Conservation (phyloP, 2,888 invertebrate genomes). For the Tachystola acroxantha region DNA sequence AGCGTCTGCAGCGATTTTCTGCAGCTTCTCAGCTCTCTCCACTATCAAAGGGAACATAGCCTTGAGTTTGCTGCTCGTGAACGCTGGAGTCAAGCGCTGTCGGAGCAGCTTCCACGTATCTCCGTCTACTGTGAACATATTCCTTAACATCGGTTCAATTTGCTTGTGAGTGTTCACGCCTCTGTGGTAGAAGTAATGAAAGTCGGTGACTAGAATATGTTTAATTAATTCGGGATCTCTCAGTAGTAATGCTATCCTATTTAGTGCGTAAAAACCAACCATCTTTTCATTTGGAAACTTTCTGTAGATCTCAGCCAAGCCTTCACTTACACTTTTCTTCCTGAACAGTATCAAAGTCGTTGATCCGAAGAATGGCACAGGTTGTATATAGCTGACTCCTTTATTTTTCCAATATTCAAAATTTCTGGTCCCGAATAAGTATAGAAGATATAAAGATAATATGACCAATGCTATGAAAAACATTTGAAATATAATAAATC, state of each 20-base stretch:
- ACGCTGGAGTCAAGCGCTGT: conserved; percentile 31
- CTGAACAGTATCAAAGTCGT: not conserved
- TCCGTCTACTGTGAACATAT: conserved; percentile 32
- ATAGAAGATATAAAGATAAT: not conserved
- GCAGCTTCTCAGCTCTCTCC: conserved; percentile 25
- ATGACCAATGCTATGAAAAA: not conserved
- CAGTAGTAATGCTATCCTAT: not conserved
- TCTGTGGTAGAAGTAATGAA: not conserved
- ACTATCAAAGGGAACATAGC: conserved; percentile 36
- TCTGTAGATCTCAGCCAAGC: not conserved
- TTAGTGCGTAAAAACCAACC: not conserved
- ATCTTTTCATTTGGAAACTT: not conserved
- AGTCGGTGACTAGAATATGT: not conserved
- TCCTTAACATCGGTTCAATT: conserved; percentile 27
- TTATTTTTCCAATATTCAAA: not conserved
- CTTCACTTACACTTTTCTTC: not conserved
- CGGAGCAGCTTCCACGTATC: conserved; percentile 35
- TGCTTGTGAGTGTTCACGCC: conserved; percentile 1
- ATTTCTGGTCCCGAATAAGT: not conserved
- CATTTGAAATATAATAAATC: no score
- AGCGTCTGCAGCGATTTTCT: conserved; percentile 9
- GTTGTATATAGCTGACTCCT: not conserved
- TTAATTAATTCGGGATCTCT: not conserved
- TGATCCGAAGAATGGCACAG: not conserved
- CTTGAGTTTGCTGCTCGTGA: conserved; percentile 29